Percentiles rank a stretch among this genome's conserved stretches.
Conservation (phyloP, 2,113 vertebrate species). For the Nyctereutes procyonoides region DNA sequence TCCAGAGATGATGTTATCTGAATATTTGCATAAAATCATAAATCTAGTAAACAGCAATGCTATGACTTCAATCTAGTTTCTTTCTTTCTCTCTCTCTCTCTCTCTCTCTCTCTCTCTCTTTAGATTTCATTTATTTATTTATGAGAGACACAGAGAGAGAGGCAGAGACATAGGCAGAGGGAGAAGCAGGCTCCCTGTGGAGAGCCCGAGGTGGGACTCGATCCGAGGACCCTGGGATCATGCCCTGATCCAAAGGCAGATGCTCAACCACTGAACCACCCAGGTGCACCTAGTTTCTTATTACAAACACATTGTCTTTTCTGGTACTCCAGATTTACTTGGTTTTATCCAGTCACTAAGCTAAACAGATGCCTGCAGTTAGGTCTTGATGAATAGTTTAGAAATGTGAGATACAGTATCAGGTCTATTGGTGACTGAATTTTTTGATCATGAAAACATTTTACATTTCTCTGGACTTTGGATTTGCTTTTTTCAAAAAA, state of each 20-base stretch:
- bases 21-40: not conserved
- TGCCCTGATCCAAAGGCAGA: too few species aligned
- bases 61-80: not conserved
- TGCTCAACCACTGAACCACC: too few species aligned
- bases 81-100: too few species aligned
- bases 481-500: not conserved
- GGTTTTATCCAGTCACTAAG: not conserved
- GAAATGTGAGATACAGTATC: not conserved
- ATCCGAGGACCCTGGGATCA: too few species aligned
- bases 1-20: not conserved
- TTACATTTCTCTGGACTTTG: not conserved
- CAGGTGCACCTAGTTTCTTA: not conserved
- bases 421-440: not conserved
- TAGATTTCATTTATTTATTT: too few species aligned
- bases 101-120: too few species aligned
- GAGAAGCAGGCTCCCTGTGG: too few species aligned
- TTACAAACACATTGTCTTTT: not conserved
- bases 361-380: not conserved
- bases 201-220: too few species aligned
- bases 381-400: not conserved
- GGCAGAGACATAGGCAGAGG: too few species aligned
- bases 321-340: not conserved
- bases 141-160: too few species aligned
- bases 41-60: not conserved
- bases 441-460: slow-evolving; percentile 30